Percentiles rank a stretch among this genome's conserved stretches.
Conservation (phyloP, 1,140 invertebrate genomes). For the Euwallacea similis region DNA sequence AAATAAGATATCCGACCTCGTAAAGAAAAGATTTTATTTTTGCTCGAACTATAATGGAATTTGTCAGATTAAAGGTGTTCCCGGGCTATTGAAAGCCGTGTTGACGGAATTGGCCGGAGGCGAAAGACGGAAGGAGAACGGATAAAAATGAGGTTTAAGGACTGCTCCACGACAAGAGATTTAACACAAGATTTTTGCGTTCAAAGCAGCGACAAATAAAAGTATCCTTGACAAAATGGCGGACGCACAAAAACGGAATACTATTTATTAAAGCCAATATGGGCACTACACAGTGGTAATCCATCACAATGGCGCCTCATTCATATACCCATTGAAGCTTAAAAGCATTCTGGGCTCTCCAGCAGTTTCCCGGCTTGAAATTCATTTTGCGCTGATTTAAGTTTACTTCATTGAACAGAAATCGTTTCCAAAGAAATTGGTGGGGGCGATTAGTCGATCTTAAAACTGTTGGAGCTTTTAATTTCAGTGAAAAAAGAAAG, state of each 20-base stretch:
- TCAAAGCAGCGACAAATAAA: not conserved
- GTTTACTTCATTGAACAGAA: not conserved
- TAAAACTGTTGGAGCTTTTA: not conserved
- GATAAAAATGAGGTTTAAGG: conserved; percentile 11
- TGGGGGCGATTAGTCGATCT: not conserved
- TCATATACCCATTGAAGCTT: not conserved
- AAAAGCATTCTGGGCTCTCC: not conserved
- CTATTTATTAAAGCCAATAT: no score
- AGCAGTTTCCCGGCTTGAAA: not conserved
- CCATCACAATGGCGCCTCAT: not conserved
- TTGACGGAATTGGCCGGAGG: conserved; percentile 21
- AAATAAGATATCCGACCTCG: conserved; percentile 26
- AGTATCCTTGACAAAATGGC: no score
- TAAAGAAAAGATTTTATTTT: conserved; percentile 35
- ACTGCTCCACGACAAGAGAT: not conserved
- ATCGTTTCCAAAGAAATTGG: not conserved
- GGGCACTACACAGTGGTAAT: not conserved
- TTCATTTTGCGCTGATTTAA: not conserved
- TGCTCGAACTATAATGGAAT: conserved; percentile 24
- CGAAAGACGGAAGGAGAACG: not conserved
- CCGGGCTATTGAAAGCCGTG: conserved; percentile 22
- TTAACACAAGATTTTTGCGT: not conserved
- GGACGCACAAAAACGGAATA: no score
- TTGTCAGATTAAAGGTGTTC: conserved; percentile 34
- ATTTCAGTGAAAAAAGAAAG: not conserved